Evolutionary conservation across 1,140 invertebrate genomes (phyloP).

Genomic region (Holotrichia oblita): DNA sequence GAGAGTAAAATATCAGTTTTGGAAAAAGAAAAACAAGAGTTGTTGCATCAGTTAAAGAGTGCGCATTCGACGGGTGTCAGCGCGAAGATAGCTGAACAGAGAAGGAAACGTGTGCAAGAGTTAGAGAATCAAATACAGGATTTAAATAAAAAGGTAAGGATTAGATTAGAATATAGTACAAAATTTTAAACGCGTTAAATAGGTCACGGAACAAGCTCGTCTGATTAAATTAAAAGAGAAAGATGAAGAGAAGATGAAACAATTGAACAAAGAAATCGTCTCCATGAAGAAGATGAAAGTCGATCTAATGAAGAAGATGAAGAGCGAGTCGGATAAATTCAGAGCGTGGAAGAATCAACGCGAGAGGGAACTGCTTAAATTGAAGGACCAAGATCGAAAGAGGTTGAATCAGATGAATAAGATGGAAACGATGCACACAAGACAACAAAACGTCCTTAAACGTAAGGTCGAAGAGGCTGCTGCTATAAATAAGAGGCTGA

Average conservation of each 20-base stretch:
- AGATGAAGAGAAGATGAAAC: constrained; percentile 79
- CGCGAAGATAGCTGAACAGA: constrained; percentile 73
- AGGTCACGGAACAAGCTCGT: constrained; percentile 74
- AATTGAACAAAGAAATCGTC: constrained; percentile 79
- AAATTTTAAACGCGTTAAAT: too few relatives aligned
- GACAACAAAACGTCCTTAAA: constrained; percentile 85
- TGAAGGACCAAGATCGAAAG: constrained; percentile 84
- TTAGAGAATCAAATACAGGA: constrained; percentile 79
- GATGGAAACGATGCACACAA: constrained; percentile 78
- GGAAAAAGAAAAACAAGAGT: constrained; percentile 78
- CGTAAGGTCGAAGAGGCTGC: constrained; percentile 85
- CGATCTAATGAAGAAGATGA: constrained; percentile 85
- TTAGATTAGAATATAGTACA: too few relatives aligned
- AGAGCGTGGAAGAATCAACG: constrained; percentile 80
- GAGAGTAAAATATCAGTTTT: constrained; percentile 76
- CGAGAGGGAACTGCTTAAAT: constrained; percentile 80
- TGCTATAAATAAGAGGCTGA: constrained; percentile 82
- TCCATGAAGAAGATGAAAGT: constrained; percentile 84
- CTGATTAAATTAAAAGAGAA: constrained; percentile 84
- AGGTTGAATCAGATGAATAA: constrained; percentile 80
- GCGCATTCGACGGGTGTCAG: constrained; percentile 63
- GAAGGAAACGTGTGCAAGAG: constrained; percentile 78
- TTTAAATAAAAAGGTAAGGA: constrained; percentile 73
- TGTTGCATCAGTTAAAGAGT: constrained; percentile 71
- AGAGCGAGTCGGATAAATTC: constrained; percentile 83